Conservation (phyloP, 2,797 vertebrate species). For the Xenops minutus region DNA sequence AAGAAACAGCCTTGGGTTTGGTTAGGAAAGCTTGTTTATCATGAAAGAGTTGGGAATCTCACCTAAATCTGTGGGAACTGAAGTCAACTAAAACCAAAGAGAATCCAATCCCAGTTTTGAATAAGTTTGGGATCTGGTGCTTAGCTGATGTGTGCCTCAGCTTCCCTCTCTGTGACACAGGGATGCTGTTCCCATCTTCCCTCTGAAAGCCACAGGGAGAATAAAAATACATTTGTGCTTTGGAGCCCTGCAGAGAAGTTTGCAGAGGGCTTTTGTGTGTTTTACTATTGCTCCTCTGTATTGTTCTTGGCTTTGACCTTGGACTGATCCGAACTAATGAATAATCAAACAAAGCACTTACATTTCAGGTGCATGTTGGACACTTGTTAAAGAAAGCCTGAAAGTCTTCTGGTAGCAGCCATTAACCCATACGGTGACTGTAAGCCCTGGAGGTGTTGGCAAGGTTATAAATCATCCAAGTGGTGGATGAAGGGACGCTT, state of each 20-base stretch:
- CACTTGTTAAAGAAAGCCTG: neutral
- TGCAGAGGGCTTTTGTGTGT: slow-evolving; percentile 35
- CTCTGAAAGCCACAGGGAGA: neutral
- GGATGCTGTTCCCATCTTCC: neutral
- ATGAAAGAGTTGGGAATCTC: neutral
- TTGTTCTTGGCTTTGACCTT: slow-evolving; percentile 55
- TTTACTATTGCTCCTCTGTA: neutral
- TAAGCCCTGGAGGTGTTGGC: neutral
- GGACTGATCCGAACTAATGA: neutral
- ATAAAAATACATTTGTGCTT: slow-evolving; percentile 21
- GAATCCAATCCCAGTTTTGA: neutral
- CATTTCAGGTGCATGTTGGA: slow-evolving; percentile 8
- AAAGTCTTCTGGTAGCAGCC: neutral
- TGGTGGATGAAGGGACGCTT: neutral
- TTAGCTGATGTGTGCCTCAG: neutral
- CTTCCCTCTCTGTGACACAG: neutral
- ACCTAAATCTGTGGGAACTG: neutral
- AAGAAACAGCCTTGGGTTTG: neutral
- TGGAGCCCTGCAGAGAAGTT: neutral
- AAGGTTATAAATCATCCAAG: slow-evolving; percentile 23
- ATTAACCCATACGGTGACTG: neutral
- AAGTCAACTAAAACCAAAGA: neutral
- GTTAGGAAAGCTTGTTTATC: neutral
- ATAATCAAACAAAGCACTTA: slow-evolving; percentile 12
- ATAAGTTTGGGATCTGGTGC: neutral